A percentile compares a stretch with the other conserved stretches of the same genome.
Evolutionary conservation across 2,888 invertebrate genomes (phyloP).

Genomic region (Amphipyra berbera): DNA sequence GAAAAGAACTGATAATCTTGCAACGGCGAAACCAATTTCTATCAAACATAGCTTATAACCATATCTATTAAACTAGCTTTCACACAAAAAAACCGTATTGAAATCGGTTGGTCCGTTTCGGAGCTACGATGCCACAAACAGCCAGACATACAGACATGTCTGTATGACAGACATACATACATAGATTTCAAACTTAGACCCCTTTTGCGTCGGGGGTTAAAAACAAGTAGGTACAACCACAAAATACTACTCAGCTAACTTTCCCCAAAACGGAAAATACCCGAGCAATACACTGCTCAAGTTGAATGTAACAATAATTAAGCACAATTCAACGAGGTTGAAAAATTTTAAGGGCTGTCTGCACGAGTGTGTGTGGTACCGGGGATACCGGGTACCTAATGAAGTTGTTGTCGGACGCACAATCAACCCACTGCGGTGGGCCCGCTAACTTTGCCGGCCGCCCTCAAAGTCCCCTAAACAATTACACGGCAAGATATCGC

Average conservation of each 20-base stretch:
- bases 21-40: no score
- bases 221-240: background rate
- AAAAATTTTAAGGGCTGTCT: slow-evolving; percentile 51
- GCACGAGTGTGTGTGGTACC: slow-evolving; percentile 28
- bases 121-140: no score
- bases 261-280: slow-evolving; percentile 12
- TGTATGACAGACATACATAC: no score
- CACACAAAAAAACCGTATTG: no score
- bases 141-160: no score
- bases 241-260: background rate
- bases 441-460: slow-evolving; percentile 38
- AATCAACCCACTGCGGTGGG: slow-evolving; percentile 45
- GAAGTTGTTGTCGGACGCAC: slow-evolving; percentile 53
- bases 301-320: slow-evolving; percentile 42
- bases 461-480: slow-evolving; percentile 51
- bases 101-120: no score
- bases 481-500: slow-evolving; percentile 60
- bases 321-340: slow-evolving; percentile 37
- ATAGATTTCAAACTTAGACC: no score
- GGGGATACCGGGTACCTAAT: slow-evolving; percentile 45
- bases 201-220: no score
- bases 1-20: no score
- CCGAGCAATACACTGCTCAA: slow-evolving; percentile 11
- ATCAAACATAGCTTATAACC: no score
- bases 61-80: no score